Evolutionary conservation across 2,797 vertebrate genomes (phyloP).

Genomic region (Pampus argenteus): DNA sequence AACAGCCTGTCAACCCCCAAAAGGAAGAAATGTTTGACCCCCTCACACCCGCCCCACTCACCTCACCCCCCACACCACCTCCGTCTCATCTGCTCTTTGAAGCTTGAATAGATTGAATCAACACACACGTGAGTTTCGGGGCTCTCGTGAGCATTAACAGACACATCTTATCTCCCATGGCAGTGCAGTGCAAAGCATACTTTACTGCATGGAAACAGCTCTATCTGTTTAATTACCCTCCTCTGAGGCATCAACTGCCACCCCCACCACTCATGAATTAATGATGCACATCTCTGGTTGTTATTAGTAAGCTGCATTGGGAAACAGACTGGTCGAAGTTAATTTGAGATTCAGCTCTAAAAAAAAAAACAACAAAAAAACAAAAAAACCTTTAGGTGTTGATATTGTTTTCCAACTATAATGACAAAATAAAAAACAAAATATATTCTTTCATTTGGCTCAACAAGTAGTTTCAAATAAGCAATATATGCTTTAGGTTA

Average conservation of each 20-base stretch:
- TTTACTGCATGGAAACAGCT: conserved; percentile 76
- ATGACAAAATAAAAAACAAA: conserved; percentile 35
- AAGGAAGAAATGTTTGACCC: conserved; percentile 24
- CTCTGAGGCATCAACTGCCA: conserved; percentile 78
- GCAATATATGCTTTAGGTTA: not conserved
- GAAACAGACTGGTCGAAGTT: conserved; percentile 74
- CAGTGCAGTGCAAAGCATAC: conserved; percentile 39
- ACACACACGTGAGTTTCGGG: conserved; percentile 50
- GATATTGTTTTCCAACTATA: conserved; percentile 46
- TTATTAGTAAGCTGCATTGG: conserved; percentile 77
- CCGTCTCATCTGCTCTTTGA: conserved; percentile 47
- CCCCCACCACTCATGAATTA: conserved; percentile 82
- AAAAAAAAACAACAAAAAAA: conserved; percentile 37
- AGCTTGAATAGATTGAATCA: conserved; percentile 48
- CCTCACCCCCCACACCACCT: not conserved
- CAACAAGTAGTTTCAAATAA: conserved; percentile 24
- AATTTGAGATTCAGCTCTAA: conserved; percentile 67
- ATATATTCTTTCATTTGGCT: conserved; percentile 26
- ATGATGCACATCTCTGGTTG: conserved; percentile 78
- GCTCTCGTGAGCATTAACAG: conserved; percentile 49
- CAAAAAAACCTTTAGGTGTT: conserved; percentile 27
- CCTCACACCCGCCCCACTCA: too few relatives aligned
- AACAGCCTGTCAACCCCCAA: conserved; percentile 51
- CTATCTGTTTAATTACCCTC: conserved; percentile 84
- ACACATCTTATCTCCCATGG: conserved; percentile 51